A percentile compares a stretch with the other conserved stretches of the same genome.
These are phyloP conservation scores for Plectropomus leopardus DNA, from an alignment of 2,113 vertebrate species.

Conservation along the genomic window DNA sequence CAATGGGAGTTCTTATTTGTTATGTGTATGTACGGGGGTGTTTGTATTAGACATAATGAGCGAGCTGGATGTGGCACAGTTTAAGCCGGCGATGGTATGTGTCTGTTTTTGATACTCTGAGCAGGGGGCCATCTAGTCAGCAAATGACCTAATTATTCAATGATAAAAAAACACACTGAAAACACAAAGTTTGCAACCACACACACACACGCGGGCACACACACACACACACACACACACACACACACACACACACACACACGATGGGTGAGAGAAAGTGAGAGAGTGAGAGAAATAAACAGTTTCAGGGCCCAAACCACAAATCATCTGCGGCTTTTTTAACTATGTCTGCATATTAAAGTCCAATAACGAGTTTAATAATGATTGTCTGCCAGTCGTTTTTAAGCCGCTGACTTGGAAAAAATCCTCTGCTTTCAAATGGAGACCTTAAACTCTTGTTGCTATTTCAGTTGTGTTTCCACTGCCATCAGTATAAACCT, in stretches of 20 bases:
- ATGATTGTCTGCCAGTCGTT: constrained; percentile 52
- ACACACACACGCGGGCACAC: constrained; percentile 3
- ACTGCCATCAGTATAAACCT: constrained; percentile 70
- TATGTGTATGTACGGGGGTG: constrained; percentile 44
- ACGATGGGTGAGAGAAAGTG: background rate
- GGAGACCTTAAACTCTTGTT: constrained; percentile 49
- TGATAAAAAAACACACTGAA: constrained; percentile 23
- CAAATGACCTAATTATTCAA: constrained; percentile 49
- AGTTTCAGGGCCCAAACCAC: constrained; percentile 12
- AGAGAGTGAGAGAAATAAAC: constrained; percentile 17
- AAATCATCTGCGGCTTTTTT: constrained; percentile 36
- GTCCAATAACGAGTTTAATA: constrained; percentile 52
- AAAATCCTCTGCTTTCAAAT: constrained; percentile 47
- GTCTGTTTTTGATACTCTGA: constrained; percentile 46
- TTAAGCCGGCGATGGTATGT: constrained; percentile 24
- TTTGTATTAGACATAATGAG: constrained; percentile 59
- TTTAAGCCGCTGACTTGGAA: constrained; percentile 47
- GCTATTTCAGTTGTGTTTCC: constrained; percentile 77
- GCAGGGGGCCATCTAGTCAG: constrained; percentile 40
- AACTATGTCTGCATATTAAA: constrained; percentile 45
- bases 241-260: constrained; percentile 27
- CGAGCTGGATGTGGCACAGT: constrained; percentile 54
- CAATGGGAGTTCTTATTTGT: constrained; percentile 60
- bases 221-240: background rate
- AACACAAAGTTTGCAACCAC: constrained; percentile 33